Evolutionary conservation across 2,888 invertebrate genomes (phyloP).

Genomic region (Philonicus albiceps): DNA sequence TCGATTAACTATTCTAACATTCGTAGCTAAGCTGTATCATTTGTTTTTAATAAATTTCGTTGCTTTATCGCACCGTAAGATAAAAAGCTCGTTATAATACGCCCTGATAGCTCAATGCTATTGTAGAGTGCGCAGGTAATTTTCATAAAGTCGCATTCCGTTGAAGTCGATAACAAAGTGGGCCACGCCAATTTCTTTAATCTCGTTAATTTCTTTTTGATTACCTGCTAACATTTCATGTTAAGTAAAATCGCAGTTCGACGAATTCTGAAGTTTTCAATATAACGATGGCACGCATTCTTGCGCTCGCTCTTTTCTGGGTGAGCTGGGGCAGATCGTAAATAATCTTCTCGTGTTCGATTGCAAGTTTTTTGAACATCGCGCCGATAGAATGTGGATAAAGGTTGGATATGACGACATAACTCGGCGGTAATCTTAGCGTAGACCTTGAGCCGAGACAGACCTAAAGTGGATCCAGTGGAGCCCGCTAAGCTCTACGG

Average conservation of each 20-base stretch:
- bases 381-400: constrained; percentile 6
- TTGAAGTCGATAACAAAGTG: background rate
- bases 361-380: background rate
- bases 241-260: background rate
- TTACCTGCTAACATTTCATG: constrained; percentile 19
- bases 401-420: constrained; percentile 8
- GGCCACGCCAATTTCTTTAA: background rate
- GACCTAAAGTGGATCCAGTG: constrained; percentile 3
- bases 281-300: constrained; percentile 10
- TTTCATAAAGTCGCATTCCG: background rate
- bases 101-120: background rate
- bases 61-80: background rate
- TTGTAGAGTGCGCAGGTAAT: background rate
- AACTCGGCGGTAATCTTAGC: background rate
- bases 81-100: background rate
- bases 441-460: background rate
- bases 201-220: constrained; percentile 22
- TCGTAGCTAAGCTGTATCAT: background rate
- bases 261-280: constrained; percentile 4
- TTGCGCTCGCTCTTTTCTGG: background rate
- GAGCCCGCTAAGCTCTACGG: background rate
- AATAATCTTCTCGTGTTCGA: background rate
- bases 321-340: constrained; percentile 6
- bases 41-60: background rate
- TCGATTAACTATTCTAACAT: background rate